A percentile compares a stretch with the other conserved stretches of the same genome.
phyloP scores from a whole-genome alignment of 2,888 invertebrate genomes.

The Oscheius sp. region DNA sequence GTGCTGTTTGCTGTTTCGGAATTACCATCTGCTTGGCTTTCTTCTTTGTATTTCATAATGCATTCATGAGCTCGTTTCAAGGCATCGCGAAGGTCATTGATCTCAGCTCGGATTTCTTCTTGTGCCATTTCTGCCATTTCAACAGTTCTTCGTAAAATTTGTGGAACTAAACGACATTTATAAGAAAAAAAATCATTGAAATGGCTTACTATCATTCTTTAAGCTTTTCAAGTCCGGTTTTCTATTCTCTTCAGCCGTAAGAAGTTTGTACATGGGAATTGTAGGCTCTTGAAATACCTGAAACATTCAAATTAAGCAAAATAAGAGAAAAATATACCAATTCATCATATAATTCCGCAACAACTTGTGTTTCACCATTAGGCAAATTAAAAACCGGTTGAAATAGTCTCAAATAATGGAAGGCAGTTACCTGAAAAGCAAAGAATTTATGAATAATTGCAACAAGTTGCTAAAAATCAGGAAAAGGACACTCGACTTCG shows the following conservation, averaged over 20 bases:
- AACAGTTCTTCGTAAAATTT: constrained; percentile 43
- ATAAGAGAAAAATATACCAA: constrained; percentile 44
- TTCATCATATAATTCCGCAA: constrained; percentile 68
- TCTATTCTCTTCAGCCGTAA: constrained; percentile 45
- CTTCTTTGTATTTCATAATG: constrained; percentile 46
- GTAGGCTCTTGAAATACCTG: constrained; percentile 66
- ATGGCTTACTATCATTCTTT: constrained; percentile 56
- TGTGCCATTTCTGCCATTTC: constrained; percentile 51
- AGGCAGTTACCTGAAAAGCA: constrained; percentile 55
- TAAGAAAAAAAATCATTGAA: neutral
- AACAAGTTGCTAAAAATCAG: too few species aligned
- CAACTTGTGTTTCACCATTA: constrained; percentile 53
- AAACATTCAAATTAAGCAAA: constrained; percentile 2
- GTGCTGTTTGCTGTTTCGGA: constrained; percentile 24
- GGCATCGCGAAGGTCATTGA: constrained; percentile 58
- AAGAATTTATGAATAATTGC: neutral
- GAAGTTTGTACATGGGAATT: constrained; percentile 51
- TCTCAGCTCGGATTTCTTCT: constrained; percentile 55
- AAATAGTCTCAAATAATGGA: constrained; percentile 66
- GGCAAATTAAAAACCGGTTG: constrained; percentile 56
- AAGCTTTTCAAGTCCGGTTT: constrained; percentile 52
- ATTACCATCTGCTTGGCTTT: constrained; percentile 26
- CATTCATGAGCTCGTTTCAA: constrained; percentile 53
- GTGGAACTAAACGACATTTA: constrained; percentile 45
- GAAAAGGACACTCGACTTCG: too few species aligned